Evolutionary conservation across 64 coral and sea anemone species (phyloP).

Genomic region (Pocillopora verrucosa): DNA sequence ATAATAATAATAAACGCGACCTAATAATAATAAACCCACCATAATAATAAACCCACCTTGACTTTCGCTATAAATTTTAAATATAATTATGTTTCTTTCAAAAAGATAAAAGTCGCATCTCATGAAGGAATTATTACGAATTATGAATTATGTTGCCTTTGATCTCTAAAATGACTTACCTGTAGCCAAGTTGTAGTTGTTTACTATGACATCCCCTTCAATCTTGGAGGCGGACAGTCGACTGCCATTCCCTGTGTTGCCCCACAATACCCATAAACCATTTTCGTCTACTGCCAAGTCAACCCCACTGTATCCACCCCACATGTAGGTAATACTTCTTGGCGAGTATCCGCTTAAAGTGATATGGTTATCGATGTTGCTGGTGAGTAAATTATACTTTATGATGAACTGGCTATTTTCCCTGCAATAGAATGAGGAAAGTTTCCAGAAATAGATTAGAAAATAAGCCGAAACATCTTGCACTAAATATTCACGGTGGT

Average conservation of each 20-base stretch:
- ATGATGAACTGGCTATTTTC: slow-evolving; percentile 3
- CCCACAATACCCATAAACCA: slow-evolving; percentile 40
- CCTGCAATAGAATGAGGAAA: not conserved
- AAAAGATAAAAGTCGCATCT: not conserved
- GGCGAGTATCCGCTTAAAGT: not conserved
- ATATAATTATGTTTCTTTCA: too few relatives aligned
- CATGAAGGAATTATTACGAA: not conserved
- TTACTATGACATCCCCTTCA: not conserved
- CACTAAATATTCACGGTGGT: too few relatives aligned
- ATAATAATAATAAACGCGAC: too few relatives aligned
- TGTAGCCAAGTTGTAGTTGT: not conserved
- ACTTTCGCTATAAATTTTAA: too few relatives aligned
- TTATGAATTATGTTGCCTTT: not conserved
- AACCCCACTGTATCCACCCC: slow-evolving; percentile 42
- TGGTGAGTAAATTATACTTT: slow-evolving; percentile 46
- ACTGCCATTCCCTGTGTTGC: not conserved
- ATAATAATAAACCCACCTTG: too few relatives aligned
- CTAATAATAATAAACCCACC: too few relatives aligned
- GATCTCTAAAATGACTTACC: not conserved
- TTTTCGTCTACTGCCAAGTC: slow-evolving; percentile 54
- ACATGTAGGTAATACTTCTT: slow-evolving; percentile 12
- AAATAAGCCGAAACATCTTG: too few relatives aligned
- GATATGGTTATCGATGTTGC: slow-evolving; percentile 25
- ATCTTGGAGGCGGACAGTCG: slow-evolving; percentile 13
- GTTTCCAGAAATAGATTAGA: too few relatives aligned